phyloP scores from a whole-genome alignment of 2,797 vertebrate species.

The Lepus oiostolus region DNA sequence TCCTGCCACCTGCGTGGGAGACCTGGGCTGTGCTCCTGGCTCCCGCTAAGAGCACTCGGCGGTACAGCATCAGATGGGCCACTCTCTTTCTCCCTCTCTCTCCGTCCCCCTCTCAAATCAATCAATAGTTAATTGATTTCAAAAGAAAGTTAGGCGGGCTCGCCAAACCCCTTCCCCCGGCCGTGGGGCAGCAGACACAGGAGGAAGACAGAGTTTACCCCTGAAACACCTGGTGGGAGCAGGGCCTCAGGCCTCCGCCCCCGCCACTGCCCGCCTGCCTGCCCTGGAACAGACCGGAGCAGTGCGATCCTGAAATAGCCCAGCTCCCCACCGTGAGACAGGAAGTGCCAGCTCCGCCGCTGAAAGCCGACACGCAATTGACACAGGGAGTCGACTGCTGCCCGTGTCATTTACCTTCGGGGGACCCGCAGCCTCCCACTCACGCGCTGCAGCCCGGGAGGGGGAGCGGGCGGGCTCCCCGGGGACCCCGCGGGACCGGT shows the following conservation, averaged over 20 bases:
- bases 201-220: conserved; percentile 4
- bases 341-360: conserved; percentile 48
- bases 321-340: neutral
- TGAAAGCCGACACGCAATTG: neutral
- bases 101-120: too few relatives aligned
- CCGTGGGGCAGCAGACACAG: conserved; percentile 74
- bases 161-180: conserved; percentile 43
- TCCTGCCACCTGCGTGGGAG: too few relatives aligned
- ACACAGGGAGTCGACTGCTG: neutral
- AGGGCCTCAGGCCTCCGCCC: neutral
- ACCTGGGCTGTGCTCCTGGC: too few relatives aligned
- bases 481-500: neutral
- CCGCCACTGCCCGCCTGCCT: neutral
- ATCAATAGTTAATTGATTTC: too few relatives aligned
- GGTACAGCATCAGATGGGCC: too few relatives aligned
- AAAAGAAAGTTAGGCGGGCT: neutral
- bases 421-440: neutral
- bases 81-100: too few relatives aligned
- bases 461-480: neutral
- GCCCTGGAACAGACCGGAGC: conserved; percentile 14
- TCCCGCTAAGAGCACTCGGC: too few relatives aligned
- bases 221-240: conserved; percentile 43
- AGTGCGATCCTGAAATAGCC: conserved; percentile 18
- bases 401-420: neutral
- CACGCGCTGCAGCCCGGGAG: neutral